These are phyloP conservation scores for Stegana nigrithorax DNA, from an alignment of 2,888 invertebrate species.

Conservation along the genomic window DNA sequence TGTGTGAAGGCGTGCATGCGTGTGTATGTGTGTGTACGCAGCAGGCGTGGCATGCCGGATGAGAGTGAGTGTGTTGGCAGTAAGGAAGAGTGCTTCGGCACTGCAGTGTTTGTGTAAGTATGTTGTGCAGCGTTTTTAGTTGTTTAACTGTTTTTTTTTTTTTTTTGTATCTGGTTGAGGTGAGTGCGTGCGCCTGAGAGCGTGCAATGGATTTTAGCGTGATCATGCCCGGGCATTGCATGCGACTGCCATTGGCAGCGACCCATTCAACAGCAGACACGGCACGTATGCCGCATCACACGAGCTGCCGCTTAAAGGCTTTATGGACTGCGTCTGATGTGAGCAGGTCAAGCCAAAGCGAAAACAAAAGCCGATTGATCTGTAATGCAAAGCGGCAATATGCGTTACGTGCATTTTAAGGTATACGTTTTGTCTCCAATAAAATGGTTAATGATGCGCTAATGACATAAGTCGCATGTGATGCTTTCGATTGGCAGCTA, in stretches of 20 bases:
- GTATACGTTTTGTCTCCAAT: too few species aligned
- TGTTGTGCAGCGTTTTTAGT: not conserved
- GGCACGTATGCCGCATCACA: not conserved
- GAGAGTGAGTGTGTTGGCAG: not conserved
- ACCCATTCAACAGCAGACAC: not conserved
- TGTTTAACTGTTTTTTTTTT: not conserved
- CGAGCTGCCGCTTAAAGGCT: conserved; percentile 1
- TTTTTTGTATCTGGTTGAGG: not conserved
- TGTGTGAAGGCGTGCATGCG: not conserved
- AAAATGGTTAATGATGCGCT: too few species aligned
- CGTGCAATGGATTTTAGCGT: conserved; percentile 19
- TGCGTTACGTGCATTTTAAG: too few species aligned
- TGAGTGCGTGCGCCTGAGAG: conserved; percentile 20
- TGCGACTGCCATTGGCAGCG: not conserved
- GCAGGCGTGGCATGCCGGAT: too few species aligned
- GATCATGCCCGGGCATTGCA: not conserved
- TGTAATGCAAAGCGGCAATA: conserved; percentile 58
- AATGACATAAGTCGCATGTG: too few species aligned
- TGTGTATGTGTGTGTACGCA: conserved; percentile 7
- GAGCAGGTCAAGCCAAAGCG: too few species aligned
- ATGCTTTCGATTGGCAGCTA: too few species aligned
- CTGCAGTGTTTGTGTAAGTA: not conserved
- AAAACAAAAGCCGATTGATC: conserved; percentile 57
- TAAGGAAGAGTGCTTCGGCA: not conserved
- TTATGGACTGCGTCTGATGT: not conserved